These are phyloP conservation scores for Amphilophus citrinellus DNA, from an alignment of 2,113 vertebrate species.

Conservation along the genomic window DNA sequence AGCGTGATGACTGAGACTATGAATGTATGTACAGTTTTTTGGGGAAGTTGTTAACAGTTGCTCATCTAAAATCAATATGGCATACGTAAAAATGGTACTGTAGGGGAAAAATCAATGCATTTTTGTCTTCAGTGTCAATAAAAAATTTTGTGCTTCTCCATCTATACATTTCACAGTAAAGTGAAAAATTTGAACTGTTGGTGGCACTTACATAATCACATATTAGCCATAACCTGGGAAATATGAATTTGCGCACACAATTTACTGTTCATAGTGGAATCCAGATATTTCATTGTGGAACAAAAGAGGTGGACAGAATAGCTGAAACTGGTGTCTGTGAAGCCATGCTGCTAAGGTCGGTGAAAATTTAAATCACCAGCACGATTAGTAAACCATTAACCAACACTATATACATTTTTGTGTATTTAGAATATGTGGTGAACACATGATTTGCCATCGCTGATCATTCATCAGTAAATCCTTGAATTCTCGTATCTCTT, in stretches of 20 bases:
- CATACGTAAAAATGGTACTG: not conserved
- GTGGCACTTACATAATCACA: constrained; percentile 1
- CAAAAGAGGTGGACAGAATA: not conserved
- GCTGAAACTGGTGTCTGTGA: too few relatives aligned
- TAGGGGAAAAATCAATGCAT: not conserved
- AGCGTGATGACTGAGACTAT: not conserved
- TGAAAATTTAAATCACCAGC: too few relatives aligned
- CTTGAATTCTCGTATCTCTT: not conserved
- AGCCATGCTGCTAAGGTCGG: too few relatives aligned
- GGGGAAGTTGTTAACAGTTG: not conserved
- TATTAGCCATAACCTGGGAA: not conserved
- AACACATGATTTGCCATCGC: not conserved
- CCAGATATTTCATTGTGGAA: not conserved
- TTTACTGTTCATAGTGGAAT: not conserved
- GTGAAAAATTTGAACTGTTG: not conserved
- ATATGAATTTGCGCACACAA: not conserved
- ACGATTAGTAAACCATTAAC: too few relatives aligned
- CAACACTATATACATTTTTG: not conserved
- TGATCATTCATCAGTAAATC: not conserved
- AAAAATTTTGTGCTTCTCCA: not conserved
- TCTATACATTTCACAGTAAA: not conserved
- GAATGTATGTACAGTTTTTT: not conserved
- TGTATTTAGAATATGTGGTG: not conserved
- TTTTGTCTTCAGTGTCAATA: not conserved
- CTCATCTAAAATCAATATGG: not conserved